Base-by-base conservation (phyloP, 1,140 invertebrate genomes). In the Pseudobourletiella spinata region DNA sequence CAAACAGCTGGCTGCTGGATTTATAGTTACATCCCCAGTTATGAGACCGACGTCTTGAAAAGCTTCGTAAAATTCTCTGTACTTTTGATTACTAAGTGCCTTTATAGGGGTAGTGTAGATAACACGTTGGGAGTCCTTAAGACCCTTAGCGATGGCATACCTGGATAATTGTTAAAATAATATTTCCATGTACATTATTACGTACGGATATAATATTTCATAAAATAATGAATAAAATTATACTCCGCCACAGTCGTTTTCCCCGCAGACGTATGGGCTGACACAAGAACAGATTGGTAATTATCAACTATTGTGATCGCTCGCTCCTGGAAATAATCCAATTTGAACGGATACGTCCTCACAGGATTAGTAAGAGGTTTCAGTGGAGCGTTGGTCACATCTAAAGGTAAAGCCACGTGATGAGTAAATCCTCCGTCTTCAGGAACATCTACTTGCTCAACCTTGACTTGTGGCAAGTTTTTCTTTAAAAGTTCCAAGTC, bases 51-150 rank as follows among this genome's bases (percentile, higher is more conserved):
- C 96, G 79, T 99, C 97, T 75, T 86, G 84, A 72, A 99, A 99
- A 74, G 98, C 94, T 75, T 98, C 95, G 70, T 85, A 86, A 75
- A 99, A 93, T 76, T 99, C 97, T 71, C 96, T 81, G 76, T 96
- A 99, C 73, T 99, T 99, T 77, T 99, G 97, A 81, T 99, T 99
- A 71, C 95, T 98, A 20, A 99, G 75, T 3, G 97, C 97, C 80
- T 99, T 99, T 61, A 99, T 99, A 2, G 97, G 97, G 43, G 97
- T 98, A 20, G 97, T 99, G 73, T 99, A 99, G 71, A 99, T 99
- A 0, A 99, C 96, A 72, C 96, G 75, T 73, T 91, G 88, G 69
- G 86, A 87, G 67, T 83, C 79, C 20, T 77, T 74, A 29, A 89
- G 72, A 1, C 84, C 86, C 76, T 81, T 79, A 2, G 85, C 85